phyloP scores from a whole-genome alignment of 2,797 vertebrate genomes.

The Ammospiza maritima region DNA sequence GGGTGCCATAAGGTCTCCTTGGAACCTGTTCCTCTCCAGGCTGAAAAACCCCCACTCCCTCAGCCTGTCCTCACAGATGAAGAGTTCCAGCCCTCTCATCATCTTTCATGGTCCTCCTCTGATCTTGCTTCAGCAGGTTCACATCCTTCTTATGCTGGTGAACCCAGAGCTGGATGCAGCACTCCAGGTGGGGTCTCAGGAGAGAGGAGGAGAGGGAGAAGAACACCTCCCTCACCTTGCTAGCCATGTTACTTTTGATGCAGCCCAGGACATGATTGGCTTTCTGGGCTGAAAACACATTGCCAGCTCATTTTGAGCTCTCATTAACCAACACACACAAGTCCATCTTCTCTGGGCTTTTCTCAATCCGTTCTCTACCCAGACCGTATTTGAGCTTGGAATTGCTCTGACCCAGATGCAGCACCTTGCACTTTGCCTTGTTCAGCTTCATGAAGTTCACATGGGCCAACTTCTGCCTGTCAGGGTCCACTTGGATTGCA shows the following conservation, averaged over 20 bases:
- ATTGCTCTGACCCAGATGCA: background rate
- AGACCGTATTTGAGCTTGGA: background rate
- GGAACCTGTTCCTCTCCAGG: background rate
- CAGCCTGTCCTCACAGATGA: background rate
- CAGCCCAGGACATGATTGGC: rapidly evolving
- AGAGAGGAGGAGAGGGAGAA: background rate
- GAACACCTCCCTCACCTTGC: background rate
- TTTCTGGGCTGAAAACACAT: background rate
- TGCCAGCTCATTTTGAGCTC: background rate
- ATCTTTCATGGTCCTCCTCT: background rate
- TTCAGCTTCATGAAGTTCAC: background rate
- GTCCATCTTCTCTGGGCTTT: background rate
- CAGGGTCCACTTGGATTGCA: background rate
- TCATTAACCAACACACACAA: background rate
- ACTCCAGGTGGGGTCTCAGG: background rate
- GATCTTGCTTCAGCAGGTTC: rapidly evolving
- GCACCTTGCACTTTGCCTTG: background rate
- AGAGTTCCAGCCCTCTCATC: background rate
- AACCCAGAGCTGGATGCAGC: background rate
- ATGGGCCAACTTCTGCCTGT: background rate
- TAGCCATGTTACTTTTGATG: background rate
- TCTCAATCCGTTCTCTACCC: background rate
- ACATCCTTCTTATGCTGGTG: no score
- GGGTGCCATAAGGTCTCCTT: background rate
- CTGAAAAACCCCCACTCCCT: background rate